Evolutionary conservation across 2,888 invertebrate species (phyloP), one percentile per base, ranked within the genome.

Genomic region (Heliconius ismenius): DNA sequence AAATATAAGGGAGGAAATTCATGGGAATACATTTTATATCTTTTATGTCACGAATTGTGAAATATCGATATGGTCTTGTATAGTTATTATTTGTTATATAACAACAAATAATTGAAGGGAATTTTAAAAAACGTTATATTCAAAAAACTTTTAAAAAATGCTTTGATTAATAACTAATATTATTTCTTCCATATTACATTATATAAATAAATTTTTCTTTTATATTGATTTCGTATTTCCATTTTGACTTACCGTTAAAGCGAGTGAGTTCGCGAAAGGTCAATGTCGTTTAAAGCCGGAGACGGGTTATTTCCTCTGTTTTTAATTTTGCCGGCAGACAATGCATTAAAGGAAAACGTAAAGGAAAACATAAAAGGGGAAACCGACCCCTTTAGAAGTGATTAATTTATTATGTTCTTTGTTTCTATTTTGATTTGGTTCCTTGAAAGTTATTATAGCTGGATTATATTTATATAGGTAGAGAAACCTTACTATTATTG

Each of bases 331-430:
- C 87, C 91, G 89, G 85, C 91, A 92, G 92, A 92, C 92, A 92
- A 91, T 91, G 91, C 91, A 92, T 88, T 88, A 87, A 90, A 92
- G 91, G 91, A 91, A 92, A 93, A 91, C 91, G 91, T 90, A 87
- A 91, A 92, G 91, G 91, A 91, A 92, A 93, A 91, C 92, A 92
- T 91, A 89, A 89, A 89, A 91, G 91, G 92, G 92, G 92, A 89
- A 85, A 83, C 83, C 86, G 86, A 91, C 91, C 93, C 93, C 90
- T 91, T 91, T 84, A 83, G 86, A 85, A 87, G 91, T 92, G 93
- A 94, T 93, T 93, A 93, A 94, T 94, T 93, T 93, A 93, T 93
- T 91, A 92, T 89, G 89, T 89, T 89, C 91, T 91, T 91, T 92
- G 92, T 93, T 92, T 91, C 89, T 89, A 88, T 92, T 92, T 91